phyloP scores from a whole-genome alignment of 2,888 invertebrate genomes.

The Stramonita haemastoma region DNA sequence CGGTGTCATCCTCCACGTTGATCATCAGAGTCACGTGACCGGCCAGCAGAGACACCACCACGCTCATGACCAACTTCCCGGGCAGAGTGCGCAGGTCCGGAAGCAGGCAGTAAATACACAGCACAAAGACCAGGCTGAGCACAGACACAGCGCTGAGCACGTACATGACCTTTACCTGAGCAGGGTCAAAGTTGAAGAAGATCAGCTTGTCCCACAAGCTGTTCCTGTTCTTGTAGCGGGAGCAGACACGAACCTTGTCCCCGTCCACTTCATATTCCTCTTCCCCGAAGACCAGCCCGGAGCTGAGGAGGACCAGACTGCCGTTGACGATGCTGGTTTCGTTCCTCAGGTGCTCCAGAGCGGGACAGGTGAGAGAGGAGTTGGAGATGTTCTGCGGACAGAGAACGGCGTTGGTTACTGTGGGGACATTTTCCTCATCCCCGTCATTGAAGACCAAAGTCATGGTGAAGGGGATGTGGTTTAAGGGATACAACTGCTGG shows the following conservation, averaged over 20 bases:
- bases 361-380: not conserved
- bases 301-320: not conserved
- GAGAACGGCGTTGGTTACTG: not conserved
- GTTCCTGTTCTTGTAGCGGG: constrained; percentile 7
- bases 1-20: not conserved
- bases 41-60: not conserved
- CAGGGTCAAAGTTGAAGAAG: not conserved
- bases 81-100: constrained; percentile 33
- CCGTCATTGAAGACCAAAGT: not conserved
- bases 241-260: not conserved
- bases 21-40: constrained; percentile 22
- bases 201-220: not conserved
- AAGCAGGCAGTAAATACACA: constrained; percentile 2
- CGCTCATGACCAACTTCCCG: not conserved
- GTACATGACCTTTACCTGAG: not conserved
- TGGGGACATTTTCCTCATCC: not conserved
- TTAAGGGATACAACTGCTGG: constrained; percentile 20
- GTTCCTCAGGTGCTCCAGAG: not conserved
- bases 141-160: not conserved
- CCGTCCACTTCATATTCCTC: constrained; percentile 24
- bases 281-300: not conserved
- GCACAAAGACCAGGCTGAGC: constrained; percentile 7
- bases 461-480: not conserved
- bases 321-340: constrained; percentile 2
- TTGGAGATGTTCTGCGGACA: not conserved